Conservation (phyloP, 2,113 vertebrate genomes). For the Pithys albifrons region DNA sequence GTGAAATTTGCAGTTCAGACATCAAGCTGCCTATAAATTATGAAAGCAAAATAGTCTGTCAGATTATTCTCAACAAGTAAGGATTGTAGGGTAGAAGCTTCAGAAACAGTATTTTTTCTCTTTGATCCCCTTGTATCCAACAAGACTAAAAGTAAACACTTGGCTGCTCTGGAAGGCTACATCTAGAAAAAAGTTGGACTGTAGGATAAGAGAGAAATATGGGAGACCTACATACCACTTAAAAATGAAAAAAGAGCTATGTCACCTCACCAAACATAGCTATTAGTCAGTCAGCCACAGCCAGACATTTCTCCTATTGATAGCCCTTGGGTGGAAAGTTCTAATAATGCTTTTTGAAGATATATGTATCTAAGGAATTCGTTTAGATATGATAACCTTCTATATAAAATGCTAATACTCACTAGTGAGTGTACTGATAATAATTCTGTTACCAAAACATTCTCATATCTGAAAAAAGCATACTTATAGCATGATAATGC, state of each 20-base stretch:
- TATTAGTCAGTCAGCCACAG: not conserved
- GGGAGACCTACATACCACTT: not conserved
- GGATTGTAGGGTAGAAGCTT: not conserved
- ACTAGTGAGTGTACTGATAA: not conserved
- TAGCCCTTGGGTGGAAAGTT: not conserved
- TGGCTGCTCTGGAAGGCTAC: not conserved
- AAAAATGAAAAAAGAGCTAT: not conserved
- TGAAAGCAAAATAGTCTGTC: not conserved
- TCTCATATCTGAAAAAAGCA: not conserved
- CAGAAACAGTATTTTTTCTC: not conserved
- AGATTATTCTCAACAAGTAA: not conserved
- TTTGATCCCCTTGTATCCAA: not conserved
- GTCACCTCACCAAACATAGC: not conserved
- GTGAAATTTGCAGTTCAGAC: not conserved
- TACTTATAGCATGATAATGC: not conserved
- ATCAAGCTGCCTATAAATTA: not conserved
- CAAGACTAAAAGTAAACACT: not conserved
- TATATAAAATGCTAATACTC: not conserved
- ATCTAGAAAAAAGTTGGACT: not conserved
- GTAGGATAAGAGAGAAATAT: not conserved
- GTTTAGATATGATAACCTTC: not conserved
- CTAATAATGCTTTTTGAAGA: not conserved
- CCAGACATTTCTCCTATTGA: not conserved
- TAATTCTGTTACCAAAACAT: not conserved
- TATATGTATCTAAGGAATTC: not conserved